Base-by-base conservation (phyloP, 1,140 invertebrate genomes). In the Pomphorhynchus laevis region DNA sequence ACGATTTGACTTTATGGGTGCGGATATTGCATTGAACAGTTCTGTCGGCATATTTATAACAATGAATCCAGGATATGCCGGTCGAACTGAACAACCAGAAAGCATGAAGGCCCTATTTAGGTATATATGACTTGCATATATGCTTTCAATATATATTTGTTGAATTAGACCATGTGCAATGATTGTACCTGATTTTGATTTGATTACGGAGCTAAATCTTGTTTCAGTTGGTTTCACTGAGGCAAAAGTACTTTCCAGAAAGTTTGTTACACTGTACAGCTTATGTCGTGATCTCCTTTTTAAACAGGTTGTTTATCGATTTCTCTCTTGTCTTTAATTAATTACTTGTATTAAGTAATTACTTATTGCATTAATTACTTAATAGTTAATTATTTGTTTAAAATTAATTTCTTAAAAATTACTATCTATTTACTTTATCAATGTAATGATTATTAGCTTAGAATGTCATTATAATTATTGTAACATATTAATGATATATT, bases 151-250 rank as follows among this genome's bases (percentile, higher is more conserved):
- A 12, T 2, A 20, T 16, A 35, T 39, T 38, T 37, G 45, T 35
- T 44, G 17, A 39, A 62, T 21, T 50, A 62, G 74, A 49, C 79
- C 80, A 2, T 86, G 79, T 58, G 79, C 80, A 34, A 89, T 91
- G 82, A 76, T 84, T 2, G 80, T 89, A 2, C 82, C 80, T 1
- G 82, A 89, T 58, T 84, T 86, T 55, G 79, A 84, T 55, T 57
- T 91, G 34, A 89, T 91, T 51, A 84, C 76, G 57, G 82, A 91
- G 64, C 89, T 91, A 46, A 89, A 89, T 79, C 68, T 89, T 51
- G 80, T 89, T 0, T 79, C 80, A 23, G 80, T 89, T 63, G 82
- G 80, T 17, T 91, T 91, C 55, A 70, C 86, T 52, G 79, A 89
- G 47, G 79, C 80, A 0, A 68, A 71, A 49, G 66, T 82, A 17